Conservation (phyloP, 2,888 invertebrate species). For the Drosophila subsilvestris region DNA sequence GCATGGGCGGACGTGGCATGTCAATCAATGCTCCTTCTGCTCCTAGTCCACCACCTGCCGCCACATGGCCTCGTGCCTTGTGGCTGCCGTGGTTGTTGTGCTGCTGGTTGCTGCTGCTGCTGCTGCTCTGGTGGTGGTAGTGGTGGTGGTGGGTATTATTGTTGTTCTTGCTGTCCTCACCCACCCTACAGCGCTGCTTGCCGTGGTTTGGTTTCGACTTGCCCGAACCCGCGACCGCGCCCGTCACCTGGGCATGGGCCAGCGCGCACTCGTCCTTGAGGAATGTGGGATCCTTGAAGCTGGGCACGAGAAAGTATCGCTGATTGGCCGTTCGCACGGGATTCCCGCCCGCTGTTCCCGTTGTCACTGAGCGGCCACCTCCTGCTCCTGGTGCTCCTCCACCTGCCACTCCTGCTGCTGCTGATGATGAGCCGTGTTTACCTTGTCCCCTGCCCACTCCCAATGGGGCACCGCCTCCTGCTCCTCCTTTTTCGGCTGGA, state of each 20-base stretch:
- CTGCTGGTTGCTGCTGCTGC: conserved; percentile 17
- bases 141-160: no score
- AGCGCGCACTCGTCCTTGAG: conserved; percentile 83
- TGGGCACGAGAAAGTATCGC: conserved; percentile 78
- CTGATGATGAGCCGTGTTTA: conserved; percentile 25
- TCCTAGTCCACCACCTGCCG: neutral
- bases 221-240: conserved; percentile 2
- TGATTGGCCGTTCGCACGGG: conserved; percentile 80
- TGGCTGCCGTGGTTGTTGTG: conserved; percentile 39
- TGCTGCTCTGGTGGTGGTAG: conserved; percentile 16
- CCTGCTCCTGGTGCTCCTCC: neutral
- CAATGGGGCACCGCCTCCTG: conserved; percentile 17
- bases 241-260: conserved; percentile 82
- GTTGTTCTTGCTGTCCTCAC: conserved; percentile 33
- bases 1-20: conserved; percentile 75
- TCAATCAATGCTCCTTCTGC: conserved; percentile 59
- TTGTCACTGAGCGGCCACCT: conserved; percentile 8
- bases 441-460: conserved; percentile 23
- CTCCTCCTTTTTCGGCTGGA: no score
- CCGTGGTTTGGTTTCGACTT: conserved; percentile 9
- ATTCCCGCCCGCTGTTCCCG: conserved; percentile 50
- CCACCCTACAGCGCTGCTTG: conserved; percentile 12
- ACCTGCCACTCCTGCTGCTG: conserved; percentile 14
- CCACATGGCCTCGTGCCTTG: neutral
- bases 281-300: conserved; percentile 82